phyloP scores from a whole-genome alignment of 2,888 invertebrate genomes.

The Apodemia duryi region DNA sequence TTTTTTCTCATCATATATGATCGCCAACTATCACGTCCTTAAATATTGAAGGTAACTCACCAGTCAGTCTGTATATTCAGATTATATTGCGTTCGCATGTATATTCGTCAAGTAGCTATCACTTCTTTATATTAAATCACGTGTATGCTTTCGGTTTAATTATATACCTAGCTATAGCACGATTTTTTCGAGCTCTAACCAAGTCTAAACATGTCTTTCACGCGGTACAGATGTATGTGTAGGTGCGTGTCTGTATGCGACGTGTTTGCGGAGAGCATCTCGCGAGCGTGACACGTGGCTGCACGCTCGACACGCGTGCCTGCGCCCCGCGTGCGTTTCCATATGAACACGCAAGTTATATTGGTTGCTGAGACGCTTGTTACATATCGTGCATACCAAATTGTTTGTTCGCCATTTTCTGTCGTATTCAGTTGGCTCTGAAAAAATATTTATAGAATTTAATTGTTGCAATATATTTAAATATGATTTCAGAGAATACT shows the following conservation, averaged over 20 bases:
- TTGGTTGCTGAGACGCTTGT: conserved; percentile 93
- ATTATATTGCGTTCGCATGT: too few species aligned
- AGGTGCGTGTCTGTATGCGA: conserved; percentile 89
- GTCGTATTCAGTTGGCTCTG: conserved; percentile 54
- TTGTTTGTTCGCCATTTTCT: conserved; percentile 57
- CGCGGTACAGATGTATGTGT: conserved; percentile 13
- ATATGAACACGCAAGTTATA: conserved; percentile 94
- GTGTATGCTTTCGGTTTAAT: background rate
- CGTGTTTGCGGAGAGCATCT: conserved; percentile 92
- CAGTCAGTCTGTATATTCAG: too few species aligned
- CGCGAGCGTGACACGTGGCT: conserved; percentile 92
- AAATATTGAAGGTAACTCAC: too few species aligned
- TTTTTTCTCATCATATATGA: too few species aligned
- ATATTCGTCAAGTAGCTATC: too few species aligned
- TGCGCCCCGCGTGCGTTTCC: conserved; percentile 93
- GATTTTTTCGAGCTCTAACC: background rate
- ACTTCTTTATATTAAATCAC: background rate
- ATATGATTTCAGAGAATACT: too few species aligned
- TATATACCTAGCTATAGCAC: background rate
- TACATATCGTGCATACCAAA: conserved; percentile 89
- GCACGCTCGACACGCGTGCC: conserved; percentile 92
- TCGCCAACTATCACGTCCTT: too few species aligned
- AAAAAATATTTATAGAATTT: conserved; percentile 14
- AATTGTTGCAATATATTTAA: background rate
- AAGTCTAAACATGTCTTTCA: conserved; percentile 9